Percentiles rank a stretch among this genome's conserved stretches.
Conservation (phyloP, 2,113 vertebrate genomes). For the Patagioenas fasciata region DNA sequence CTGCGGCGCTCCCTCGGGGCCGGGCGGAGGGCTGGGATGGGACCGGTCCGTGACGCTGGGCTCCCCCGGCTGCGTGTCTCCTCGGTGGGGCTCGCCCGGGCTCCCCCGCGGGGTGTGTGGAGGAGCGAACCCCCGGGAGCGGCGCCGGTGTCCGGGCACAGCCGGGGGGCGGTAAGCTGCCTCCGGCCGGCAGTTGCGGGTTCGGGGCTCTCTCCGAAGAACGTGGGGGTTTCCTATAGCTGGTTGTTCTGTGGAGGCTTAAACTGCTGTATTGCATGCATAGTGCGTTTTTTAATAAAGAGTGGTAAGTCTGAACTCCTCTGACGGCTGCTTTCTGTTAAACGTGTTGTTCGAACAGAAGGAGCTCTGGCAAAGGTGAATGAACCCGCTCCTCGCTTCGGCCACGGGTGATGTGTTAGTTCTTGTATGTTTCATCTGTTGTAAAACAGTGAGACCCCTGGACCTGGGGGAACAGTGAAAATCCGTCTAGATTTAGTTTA, state of each 20-base stretch:
- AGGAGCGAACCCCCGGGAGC: not conserved
- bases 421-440: not conserved
- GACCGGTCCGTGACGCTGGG: not conserved
- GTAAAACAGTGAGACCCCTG: accelerated
- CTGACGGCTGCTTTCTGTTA: accelerated
- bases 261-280: accelerated
- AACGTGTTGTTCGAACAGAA: not conserved
- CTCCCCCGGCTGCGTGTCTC: not conserved
- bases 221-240: accelerated
- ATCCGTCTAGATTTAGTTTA: accelerated
- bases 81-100: not conserved
- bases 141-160: not conserved
- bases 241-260: not conserved
- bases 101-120: not conserved
- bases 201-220: not conserved
- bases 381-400: too few relatives aligned
- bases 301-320: not conserved
- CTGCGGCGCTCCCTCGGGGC: too few relatives aligned
- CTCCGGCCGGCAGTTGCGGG: not conserved
- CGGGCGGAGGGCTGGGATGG: too few relatives aligned
- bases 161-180: too few relatives aligned
- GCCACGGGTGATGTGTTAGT: not conserved
- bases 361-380: not conserved
- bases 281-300: not conserved
- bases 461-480: not conserved